Base-by-base conservation (phyloP, 1,140 invertebrate species). In the Rhagoletis pomonella region DNA sequence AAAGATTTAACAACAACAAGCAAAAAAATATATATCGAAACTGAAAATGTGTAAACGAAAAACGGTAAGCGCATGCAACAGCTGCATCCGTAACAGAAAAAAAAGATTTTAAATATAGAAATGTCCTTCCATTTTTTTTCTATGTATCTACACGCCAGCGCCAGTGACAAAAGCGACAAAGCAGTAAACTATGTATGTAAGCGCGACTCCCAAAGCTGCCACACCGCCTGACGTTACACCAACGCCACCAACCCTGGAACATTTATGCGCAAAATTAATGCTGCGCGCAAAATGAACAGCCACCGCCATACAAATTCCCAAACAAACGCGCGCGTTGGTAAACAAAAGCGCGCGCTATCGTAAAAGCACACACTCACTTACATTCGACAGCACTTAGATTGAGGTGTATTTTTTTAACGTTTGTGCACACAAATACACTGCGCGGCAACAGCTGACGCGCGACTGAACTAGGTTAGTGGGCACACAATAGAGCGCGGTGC, bases 191-290 rank as follows among this genome's bases (percentile, higher is more conserved):
- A 10, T 47, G 47, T 81, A 39, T 55, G 47, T 44, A 12, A 29
- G 29, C 64, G 12, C 60, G 17, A 62, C 17, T n/a, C 60, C 60
- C 60, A 17, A 14, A 14, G 60, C 4, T n/a, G 17, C 60, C 17
- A n/a, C 14, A 42, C 17, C 67, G 69, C 39, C 47, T 0, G 4
- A n/a, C 73, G 44, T 19, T 81, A 42, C 47, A 55, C 50, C 50
- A 55, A 10, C 50, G 10, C 29, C 2, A 55, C 1, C 44, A 81
- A 81, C n/a, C n/a, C n/a, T n/a, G n/a, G n/a, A n/a, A n/a, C 7
- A 81, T 81, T 81, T 81, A 81, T 81, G n/a, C 64, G 64, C 73
- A 58, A 50, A 50, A 81, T 81, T 81, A 55, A 55, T 81, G n/a
- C 50, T 55, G 73, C 73, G 44, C 73, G n/a, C 47, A 81, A 81